Conservation (phyloP, 2,797 vertebrate genomes). For the Rhinatrema bivittatum region DNA sequence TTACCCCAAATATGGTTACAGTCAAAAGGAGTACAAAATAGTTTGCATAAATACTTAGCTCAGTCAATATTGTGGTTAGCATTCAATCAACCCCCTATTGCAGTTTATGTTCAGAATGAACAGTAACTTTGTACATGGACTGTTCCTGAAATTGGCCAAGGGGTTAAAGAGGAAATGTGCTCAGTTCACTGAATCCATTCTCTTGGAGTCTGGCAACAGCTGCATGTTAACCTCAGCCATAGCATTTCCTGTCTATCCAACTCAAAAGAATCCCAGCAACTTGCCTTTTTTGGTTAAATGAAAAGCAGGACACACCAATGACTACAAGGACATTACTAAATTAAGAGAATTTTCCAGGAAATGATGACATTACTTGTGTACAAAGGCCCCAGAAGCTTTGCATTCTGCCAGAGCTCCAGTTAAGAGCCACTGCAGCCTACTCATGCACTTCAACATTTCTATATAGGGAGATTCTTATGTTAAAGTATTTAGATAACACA, state of each 20-base stretch:
- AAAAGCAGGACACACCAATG: slow-evolving; percentile 44
- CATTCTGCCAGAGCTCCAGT: slow-evolving; percentile 20
- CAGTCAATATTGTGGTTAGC: no score
- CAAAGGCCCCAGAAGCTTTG: slow-evolving; percentile 39
- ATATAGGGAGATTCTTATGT: no score
- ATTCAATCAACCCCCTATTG: no score
- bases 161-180: not conserved
- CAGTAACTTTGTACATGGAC: no score
- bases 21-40: no score
- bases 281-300: slow-evolving; percentile 71
- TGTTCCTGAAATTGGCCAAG: no score
- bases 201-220: slow-evolving; percentile 32
- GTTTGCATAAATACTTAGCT: no score
- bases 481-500: no score
- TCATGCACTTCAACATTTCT: no score
- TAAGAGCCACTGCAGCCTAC: no score
- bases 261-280: slow-evolving; percentile 44
- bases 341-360: slow-evolving; percentile 61
- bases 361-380: slow-evolving; percentile 55
- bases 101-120: no score
- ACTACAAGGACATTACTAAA: slow-evolving; percentile 41
- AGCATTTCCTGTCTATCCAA: slow-evolving; percentile 53
- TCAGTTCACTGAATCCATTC: not conserved
- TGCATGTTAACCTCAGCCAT: slow-evolving; percentile 38
- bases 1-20: no score